Evolutionary conservation across 2,888 invertebrate genomes (phyloP).

Genomic region (Zhengitettix transpicula): DNA sequence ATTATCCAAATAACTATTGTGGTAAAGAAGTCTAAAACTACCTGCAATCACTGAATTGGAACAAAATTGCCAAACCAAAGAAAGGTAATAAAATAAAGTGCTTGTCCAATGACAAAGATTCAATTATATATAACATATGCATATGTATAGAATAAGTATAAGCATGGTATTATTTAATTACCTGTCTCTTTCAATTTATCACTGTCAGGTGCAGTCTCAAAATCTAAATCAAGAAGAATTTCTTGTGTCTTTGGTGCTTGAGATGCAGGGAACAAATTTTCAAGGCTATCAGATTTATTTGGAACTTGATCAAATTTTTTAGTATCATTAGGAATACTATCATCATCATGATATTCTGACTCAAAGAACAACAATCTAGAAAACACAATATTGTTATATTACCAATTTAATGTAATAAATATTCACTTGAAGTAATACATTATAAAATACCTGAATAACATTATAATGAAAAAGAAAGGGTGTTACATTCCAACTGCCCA

Average conservation of each 20-base stretch:
- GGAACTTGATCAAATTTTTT: conserved; percentile 10
- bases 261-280: conserved; percentile 4
- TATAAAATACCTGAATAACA: too few species aligned
- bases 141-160: background rate
- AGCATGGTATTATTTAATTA: background rate
- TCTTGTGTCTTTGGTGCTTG: background rate
- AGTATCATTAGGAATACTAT: conserved; percentile 18
- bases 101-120: too few species aligned
- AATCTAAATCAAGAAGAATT: background rate
- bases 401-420: too few species aligned
- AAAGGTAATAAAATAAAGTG: background rate
- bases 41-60: too few species aligned
- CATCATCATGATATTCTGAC: conserved; percentile 24
- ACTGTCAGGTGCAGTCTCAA: background rate
- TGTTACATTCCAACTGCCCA: too few species aligned
- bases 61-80: background rate
- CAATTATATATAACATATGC: too few species aligned
- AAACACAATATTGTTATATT: too few species aligned
- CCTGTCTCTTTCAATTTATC: background rate
- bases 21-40: too few species aligned
- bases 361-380: conserved; percentile 26
- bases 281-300: conserved; percentile 5
- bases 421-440: too few species aligned
- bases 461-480: too few species aligned
- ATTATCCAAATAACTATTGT: too few species aligned